These are phyloP conservation scores for Phanerotoma sp. DNA, from an alignment of 2,888 invertebrate species.

Conservation along the genomic window DNA sequence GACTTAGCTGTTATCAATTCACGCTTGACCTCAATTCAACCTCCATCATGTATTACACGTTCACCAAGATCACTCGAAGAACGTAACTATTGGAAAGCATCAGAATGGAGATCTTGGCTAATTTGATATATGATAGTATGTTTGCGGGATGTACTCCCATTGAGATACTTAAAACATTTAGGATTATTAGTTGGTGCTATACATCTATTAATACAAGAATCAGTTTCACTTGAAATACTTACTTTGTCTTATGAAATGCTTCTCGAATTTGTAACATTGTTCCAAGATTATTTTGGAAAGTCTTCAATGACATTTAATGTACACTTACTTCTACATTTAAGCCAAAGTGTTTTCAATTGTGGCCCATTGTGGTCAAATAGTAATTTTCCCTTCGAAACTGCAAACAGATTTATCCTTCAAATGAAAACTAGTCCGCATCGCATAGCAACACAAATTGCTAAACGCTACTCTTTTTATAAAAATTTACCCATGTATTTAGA, in stretches of 20 bases:
- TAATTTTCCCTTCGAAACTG: conserved; percentile 20
- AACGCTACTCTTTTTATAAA: conserved; percentile 14
- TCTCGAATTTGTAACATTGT: not conserved
- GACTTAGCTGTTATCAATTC: not conserved
- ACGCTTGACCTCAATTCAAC: not conserved
- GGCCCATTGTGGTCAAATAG: conserved; percentile 22
- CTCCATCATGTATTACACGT: conserved; percentile 1
- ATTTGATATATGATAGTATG: conserved; percentile 1
- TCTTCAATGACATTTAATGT: conserved; percentile 20
- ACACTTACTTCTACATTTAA: conserved; percentile 16
- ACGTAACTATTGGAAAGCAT: conserved; percentile 1
- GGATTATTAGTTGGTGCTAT: conserved; percentile 1
- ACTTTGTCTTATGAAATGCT: not conserved
- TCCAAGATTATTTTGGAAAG: conserved; percentile 10
- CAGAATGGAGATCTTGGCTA: conserved; percentile 11
- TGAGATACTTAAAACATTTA: not conserved
- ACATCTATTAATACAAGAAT: not conserved
- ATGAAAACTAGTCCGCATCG: conserved; percentile 8
- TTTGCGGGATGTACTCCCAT: not conserved
- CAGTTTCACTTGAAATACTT: conserved; percentile 1
- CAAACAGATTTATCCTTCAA: conserved; percentile 11
- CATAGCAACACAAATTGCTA: conserved; percentile 21
- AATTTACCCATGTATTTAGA: not conserved
- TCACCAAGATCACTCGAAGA: conserved; percentile 1
- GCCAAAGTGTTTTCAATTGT: conserved; percentile 9